These are phyloP conservation scores for Drosophila tropicalis DNA, from an alignment of 1,140 invertebrate species.

Conservation along the genomic window DNA sequence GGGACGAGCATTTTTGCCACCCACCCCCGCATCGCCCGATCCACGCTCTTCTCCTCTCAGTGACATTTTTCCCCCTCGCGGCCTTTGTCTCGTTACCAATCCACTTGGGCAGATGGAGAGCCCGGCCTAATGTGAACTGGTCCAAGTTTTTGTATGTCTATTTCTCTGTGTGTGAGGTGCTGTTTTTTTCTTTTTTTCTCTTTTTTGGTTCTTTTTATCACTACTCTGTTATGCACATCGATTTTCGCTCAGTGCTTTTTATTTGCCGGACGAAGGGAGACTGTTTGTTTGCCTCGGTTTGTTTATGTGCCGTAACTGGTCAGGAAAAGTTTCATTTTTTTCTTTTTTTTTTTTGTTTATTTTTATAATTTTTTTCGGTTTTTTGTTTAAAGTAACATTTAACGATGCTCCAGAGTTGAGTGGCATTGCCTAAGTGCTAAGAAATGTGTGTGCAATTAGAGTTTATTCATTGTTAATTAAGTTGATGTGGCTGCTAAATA, in stretches of 20 bases:
- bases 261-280: conserved; percentile 52
- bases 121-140: conserved; percentile 53
- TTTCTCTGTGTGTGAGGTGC: conserved; percentile 18
- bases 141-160: conserved; percentile 44
- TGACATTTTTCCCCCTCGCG: conserved; percentile 60
- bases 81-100: conserved; percentile 15
- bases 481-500: not conserved
- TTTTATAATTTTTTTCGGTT: conserved; percentile 7
- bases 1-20: conserved; percentile 42
- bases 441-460: conserved; percentile 21
- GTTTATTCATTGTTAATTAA: conserved; percentile 23
- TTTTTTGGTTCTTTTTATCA: conserved; percentile 40
- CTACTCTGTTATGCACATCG: conserved; percentile 80
- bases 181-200: conserved; percentile 18
- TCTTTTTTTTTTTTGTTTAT: not conserved
- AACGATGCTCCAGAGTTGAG: conserved; percentile 15
- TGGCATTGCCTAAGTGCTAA: conserved; percentile 2
- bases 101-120: conserved; percentile 20
- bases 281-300: conserved; percentile 61
- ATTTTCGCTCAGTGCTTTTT: conserved; percentile 81
- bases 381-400: conserved; percentile 25
- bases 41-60: conserved; percentile 25
- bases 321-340: conserved; percentile 10
- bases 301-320: conserved; percentile 75
- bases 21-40: not conserved